A percentile compares a stretch with the other conserved stretches of the same genome.
phyloP scores from a whole-genome alignment of 1,140 invertebrate species.

The Druon quercuslanigerum region DNA sequence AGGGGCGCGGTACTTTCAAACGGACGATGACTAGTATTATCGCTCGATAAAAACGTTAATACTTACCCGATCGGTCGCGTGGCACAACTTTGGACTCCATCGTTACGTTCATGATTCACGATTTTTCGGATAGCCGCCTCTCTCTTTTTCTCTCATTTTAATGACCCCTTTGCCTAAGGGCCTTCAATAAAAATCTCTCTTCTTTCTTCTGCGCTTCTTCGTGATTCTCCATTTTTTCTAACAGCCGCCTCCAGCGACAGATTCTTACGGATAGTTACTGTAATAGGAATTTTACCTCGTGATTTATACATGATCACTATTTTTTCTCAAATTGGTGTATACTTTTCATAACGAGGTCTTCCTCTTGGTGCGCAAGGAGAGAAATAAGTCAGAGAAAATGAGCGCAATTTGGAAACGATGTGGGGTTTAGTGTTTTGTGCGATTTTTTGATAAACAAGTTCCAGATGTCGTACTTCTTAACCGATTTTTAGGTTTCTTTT shows the following conservation, averaged over 20 bases:
- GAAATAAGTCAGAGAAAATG: no score
- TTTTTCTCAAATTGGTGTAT: conserved; percentile 44
- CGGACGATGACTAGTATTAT: conserved; percentile 24
- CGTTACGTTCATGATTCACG: conserved; percentile 27
- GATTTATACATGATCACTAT: conserved; percentile 5
- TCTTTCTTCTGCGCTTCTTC: conserved; percentile 11
- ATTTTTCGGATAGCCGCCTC: conserved; percentile 5
- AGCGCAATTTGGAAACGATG: no score
- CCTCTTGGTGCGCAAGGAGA: no score
- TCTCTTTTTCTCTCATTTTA: not conserved
- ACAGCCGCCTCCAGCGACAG: conserved; percentile 25
- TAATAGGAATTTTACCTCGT: not conserved
- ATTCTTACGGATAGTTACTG: conserved; percentile 43
- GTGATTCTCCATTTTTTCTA: conserved; percentile 34
- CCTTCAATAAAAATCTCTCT: conserved; percentile 30
- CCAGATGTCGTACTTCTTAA: no score
- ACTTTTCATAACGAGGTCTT: conserved; percentile 5
- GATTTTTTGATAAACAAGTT: no score
- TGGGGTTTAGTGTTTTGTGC: no score
- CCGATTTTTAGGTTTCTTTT: no score
- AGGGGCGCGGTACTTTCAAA: conserved; percentile 19
- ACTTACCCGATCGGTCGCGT: conserved; percentile 15
- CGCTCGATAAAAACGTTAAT: conserved; percentile 29
- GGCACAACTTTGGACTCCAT: not conserved
- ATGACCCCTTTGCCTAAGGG: not conserved